Evolutionary conservation across 1,140 invertebrate genomes (phyloP).

Genomic region (Ips nitidus): DNA sequence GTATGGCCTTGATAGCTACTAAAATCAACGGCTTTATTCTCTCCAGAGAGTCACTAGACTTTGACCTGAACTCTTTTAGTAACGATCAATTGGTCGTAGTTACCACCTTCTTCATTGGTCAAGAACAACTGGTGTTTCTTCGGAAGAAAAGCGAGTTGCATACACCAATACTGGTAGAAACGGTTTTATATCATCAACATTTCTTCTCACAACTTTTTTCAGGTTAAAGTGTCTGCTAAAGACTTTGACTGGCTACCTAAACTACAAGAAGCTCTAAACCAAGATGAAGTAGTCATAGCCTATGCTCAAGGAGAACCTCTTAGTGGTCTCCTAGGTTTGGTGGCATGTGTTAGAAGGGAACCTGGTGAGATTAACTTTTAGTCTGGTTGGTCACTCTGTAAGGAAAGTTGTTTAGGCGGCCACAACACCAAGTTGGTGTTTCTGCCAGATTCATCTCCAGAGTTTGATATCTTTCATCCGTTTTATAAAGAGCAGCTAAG

Average conservation of each 20-base stretch:
- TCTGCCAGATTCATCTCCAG: constrained; percentile 58
- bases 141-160: constrained; percentile 21
- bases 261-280: constrained; percentile 60
- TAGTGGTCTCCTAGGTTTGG: constrained; percentile 83
- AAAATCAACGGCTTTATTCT: constrained; percentile 57
- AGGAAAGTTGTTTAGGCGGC: constrained; percentile 12
- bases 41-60: constrained; percentile 53
- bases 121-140: constrained; percentile 53
- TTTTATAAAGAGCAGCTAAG: constrained; percentile 63
- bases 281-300: constrained; percentile 59
- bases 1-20: constrained; percentile 50
- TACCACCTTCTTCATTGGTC: constrained; percentile 51
- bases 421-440: constrained; percentile 60
- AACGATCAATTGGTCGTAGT: constrained; percentile 51
- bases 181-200: not conserved
- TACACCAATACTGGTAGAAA: constrained; percentile 4
- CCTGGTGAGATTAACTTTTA: constrained; percentile 48
- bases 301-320: constrained; percentile 63
- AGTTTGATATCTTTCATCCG: constrained; percentile 54
- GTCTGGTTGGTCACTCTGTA: no score
- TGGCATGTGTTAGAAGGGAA: constrained; percentile 73
- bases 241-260: constrained; percentile 56
- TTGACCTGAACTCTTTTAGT: constrained; percentile 9
- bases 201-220: not conserved
- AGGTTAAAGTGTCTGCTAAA: constrained; percentile 20